phyloP scores from a whole-genome alignment of 2,113 vertebrate genomes.

The Thamnaconus septentrionalis region DNA sequence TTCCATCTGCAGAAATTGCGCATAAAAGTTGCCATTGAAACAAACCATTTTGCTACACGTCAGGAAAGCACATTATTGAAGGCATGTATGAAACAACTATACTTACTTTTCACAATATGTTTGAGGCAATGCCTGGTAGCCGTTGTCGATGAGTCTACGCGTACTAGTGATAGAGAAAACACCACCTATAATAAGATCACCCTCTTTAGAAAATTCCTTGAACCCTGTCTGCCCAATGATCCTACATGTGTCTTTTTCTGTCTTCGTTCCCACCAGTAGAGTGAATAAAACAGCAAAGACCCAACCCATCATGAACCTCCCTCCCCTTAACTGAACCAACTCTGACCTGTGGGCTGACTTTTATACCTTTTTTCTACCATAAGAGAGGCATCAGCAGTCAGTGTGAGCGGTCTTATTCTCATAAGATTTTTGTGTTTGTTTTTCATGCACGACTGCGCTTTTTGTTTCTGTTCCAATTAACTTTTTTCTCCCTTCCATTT shows the following conservation, averaged over 20 bases:
- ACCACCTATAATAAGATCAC: constrained; percentile 64
- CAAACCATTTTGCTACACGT: neutral
- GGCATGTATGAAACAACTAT: neutral
- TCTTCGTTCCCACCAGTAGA: constrained; percentile 32
- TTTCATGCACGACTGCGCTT: neutral
- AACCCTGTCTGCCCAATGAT: constrained; percentile 54
- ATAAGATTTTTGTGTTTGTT: neutral
- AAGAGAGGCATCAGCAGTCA: constrained; percentile 13
- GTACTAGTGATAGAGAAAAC: constrained; percentile 53
- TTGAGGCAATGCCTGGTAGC: constrained; percentile 36
- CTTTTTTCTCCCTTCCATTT: no score
- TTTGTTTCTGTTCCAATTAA: no score
- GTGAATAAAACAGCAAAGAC: constrained; percentile 35
- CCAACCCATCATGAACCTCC: constrained; percentile 46
- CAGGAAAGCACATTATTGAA: neutral
- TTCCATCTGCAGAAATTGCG: constrained; percentile 45
- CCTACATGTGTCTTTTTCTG: constrained; percentile 58
- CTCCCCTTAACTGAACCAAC: constrained; percentile 15
- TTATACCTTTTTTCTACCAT: constrained; percentile 22
- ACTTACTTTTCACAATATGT: constrained; percentile 50
- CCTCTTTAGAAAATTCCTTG: constrained; percentile 58
- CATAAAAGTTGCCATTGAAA: neutral
- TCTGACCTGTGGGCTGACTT: constrained; percentile 17
- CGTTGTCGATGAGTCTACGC: constrained; percentile 8
- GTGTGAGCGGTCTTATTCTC: constrained; percentile 15